Evolutionary conservation across 2,113 vertebrate genomes (phyloP), one percentile per base, ranked within the genome.

Genomic region (Cheirogaleus medius): DNA sequence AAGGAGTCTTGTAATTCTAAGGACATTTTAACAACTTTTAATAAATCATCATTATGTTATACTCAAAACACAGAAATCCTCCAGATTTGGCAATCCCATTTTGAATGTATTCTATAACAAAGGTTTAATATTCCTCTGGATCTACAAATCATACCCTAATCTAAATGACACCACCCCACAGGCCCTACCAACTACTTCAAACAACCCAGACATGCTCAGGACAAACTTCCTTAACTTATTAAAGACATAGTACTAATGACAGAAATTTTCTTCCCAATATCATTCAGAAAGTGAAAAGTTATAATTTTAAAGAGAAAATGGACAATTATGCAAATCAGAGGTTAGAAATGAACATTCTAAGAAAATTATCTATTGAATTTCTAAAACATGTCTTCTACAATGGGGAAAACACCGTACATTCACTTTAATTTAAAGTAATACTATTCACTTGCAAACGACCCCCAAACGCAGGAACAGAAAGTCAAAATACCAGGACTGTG

Each of bases 1-100:
- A 94, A 60, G 17, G n/a, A 91, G 96, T 69, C 76, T 68, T 91
- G 20, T n/a, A 85, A 77, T 88, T 96, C 69, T 85, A 91, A 91
- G 32, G 37, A 49, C 2, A 74, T 52, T 58, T 83, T 47, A 66
- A 49, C 44, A 86, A 91, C 58, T 91, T 93, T 64, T 47, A 89
- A 52, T 49, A 93, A 83, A 88, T 68, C 63, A 80, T 68, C 74
- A 92, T 4, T 29, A 49, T 77, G 49, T 15, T 78, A 78, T 64
- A 60, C 11, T 47, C 71, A 93, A 78, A 78, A 77, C 2, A 74
- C 23, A 85, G 58, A 96, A 89, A 74, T 90, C 9, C 23, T 44
- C 44, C 60, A 54, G 77, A 84, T 71, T 12, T 73, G 29, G n/a
- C 10, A 58, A 76, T 37, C 69, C 32, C 60, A 92, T 54, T 68